These are phyloP conservation scores for Aethina tumida DNA, from an alignment of 1,140 invertebrate genomes.

Conservation along the genomic window DNA sequence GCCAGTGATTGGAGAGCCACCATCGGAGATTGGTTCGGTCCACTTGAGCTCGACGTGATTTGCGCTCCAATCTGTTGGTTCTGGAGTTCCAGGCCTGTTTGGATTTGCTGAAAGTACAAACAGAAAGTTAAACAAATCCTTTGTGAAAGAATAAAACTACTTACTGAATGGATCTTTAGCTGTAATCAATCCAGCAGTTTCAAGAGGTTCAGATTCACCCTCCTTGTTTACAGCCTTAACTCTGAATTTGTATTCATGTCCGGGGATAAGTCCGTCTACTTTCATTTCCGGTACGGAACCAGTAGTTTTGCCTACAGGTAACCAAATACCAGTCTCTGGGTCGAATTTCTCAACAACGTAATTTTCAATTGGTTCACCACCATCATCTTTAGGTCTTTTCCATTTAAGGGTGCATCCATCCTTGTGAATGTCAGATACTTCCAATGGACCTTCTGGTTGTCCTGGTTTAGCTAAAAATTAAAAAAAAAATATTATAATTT, in stretches of 20 bases:
- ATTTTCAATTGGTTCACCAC: slow-evolving; percentile 87
- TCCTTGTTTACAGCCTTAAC: slow-evolving; percentile 96
- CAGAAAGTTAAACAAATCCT: slow-evolving; percentile 3
- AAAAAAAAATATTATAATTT: slow-evolving; percentile 1
- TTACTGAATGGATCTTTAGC: slow-evolving; percentile 96
- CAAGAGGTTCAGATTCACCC: slow-evolving; percentile 93
- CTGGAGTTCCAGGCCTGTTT: slow-evolving; percentile 72
- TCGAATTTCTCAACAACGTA: slow-evolving; percentile 96
- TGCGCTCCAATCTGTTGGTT: slow-evolving; percentile 84
- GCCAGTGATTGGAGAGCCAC: slow-evolving; percentile 83
- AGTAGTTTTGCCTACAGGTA: slow-evolving; percentile 73
- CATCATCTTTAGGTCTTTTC: slow-evolving; percentile 97
- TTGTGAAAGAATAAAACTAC: slow-evolving; percentile 34
- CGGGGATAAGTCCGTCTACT: slow-evolving; percentile 79
- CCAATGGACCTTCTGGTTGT: slow-evolving; percentile 88
- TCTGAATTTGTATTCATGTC: slow-evolving; percentile 96
- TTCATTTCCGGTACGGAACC: slow-evolving; percentile 74
- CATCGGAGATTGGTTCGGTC: slow-evolving; percentile 72
- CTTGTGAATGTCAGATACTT: slow-evolving; percentile 90
- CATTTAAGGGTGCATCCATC: slow-evolving; percentile 93
- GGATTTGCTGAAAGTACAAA: slow-evolving; percentile 52
- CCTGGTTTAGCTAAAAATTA: slow-evolving; percentile 67
- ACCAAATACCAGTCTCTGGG: slow-evolving; percentile 80
- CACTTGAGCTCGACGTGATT: slow-evolving; percentile 83
- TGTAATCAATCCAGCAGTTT: slow-evolving; percentile 81